Conservation (phyloP, 2,113 vertebrate species). For the Daboia siamensis region DNA sequence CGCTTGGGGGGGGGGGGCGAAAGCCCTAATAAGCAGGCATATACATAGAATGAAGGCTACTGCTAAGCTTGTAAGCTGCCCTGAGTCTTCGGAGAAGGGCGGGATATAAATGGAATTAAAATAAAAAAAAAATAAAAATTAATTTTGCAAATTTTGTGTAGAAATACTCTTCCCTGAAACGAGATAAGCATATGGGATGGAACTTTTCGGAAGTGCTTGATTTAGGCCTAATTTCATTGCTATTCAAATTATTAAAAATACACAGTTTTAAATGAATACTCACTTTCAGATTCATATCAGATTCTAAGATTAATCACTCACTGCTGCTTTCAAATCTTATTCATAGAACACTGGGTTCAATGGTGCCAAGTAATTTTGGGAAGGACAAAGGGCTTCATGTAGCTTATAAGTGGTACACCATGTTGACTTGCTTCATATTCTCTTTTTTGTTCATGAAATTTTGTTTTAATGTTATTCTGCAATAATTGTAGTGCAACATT, state of each 20-base stretch:
- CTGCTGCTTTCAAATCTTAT: background rate
- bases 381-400: background rate
- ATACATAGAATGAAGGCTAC: too few relatives aligned
- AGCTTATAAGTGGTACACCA: background rate
- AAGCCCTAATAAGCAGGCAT: too few relatives aligned
- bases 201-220: conserved; percentile 6
- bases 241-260: background rate
- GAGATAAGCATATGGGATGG: background rate
- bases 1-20: too few relatives aligned
- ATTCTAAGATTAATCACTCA: background rate
- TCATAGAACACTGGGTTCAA: background rate
- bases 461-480: background rate
- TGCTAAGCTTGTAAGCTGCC: too few relatives aligned
- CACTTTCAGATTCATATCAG: background rate
- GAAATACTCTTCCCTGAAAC: background rate
- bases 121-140: too few relatives aligned
- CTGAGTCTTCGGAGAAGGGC: too few relatives aligned
- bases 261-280: background rate
- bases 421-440: background rate
- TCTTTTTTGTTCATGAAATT: background rate
- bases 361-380: background rate
- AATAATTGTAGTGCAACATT: background rate
- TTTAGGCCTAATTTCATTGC: background rate
- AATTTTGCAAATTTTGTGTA: conserved; percentile 9
- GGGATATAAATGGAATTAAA: too few relatives aligned